These are phyloP conservation scores for Mus pahari DNA, from an alignment of 2,113 vertebrate species.

Conservation along the genomic window DNA sequence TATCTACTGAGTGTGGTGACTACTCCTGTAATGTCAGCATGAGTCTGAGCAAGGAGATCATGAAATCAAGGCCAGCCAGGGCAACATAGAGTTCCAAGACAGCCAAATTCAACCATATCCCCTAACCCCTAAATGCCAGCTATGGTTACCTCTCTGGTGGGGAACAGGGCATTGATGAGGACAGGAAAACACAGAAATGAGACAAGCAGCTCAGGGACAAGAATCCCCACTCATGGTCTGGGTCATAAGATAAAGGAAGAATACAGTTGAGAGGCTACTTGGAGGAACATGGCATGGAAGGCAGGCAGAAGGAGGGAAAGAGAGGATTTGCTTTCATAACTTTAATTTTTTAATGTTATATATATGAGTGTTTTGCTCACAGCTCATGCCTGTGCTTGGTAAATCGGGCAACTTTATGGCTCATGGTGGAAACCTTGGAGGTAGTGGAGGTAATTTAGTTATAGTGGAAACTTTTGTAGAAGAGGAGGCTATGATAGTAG, in stretches of 20 bases:
- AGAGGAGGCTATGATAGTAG: too few species aligned
- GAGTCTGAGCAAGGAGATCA: background rate
- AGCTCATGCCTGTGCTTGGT: background rate
- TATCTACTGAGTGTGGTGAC: background rate
- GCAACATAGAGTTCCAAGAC: background rate
- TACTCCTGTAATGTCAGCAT: background rate
- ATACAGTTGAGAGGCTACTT: background rate
- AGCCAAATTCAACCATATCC: background rate
- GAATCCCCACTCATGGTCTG: background rate
- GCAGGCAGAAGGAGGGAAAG: background rate
- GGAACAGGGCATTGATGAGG: background rate
- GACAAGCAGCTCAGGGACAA: background rate
- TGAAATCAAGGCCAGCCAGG: background rate
- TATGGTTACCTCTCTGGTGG: background rate
- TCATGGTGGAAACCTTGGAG: background rate
- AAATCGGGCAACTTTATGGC: background rate
- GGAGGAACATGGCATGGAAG: background rate
- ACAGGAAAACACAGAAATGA: background rate
- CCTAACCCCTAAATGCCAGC: background rate
- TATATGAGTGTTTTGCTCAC: background rate
- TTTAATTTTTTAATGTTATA: background rate
- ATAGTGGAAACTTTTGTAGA: too few species aligned
- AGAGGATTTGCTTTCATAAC: background rate
- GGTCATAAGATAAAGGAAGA: background rate
- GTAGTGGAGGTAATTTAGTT: background rate